Base-by-base conservation (phyloP, 2,888 invertebrate genomes). In the Eilema sororculum region DNA sequence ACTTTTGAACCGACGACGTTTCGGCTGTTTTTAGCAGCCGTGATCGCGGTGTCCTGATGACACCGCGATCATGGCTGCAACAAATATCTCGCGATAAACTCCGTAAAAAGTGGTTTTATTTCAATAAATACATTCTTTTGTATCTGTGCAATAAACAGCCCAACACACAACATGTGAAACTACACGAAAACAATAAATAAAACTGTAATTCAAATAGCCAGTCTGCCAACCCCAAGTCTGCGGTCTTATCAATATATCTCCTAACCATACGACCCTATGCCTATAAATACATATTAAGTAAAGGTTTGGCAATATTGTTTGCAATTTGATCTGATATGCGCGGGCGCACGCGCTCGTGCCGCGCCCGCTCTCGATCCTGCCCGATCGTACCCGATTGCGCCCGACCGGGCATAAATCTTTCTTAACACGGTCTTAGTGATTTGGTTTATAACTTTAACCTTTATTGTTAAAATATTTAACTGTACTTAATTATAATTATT, bases 291-390 rank as follows among this genome's bases (percentile, higher is more conserved):
- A 76, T 77, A 82, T 83, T 79, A 83, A 80, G 60, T 68, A 72
- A 73, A 79, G 73, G 79, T 79, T 82, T 82, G 82, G 84, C 75
- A 83, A 83, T 83, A 83, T 78, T 81, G 78, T 79, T 78, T 72
- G 80, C 77, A 82, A 79, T 82, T 78, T 83, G 78, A 83, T 83
- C 82, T 82, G 82, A 83, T 83, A 82, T 71, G 84, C 78, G 71
- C 82, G 16, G 30, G 74, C 81, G 71, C 82, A 20, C 37, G 74
- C 81, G 81, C 82, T 82, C 84, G 82, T 82, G 84, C 81, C 87
- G 82, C 85, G 85, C 88, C 89, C 84, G 85, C 82, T 84, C 84
- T 78, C 83, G 84, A 86, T 88, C 81, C 76, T 73, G 69, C 69
- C 76, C 78, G 81, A 81, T 81, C 72, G 72, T 69, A 75, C 73